Evolutionary conservation across 2,113 vertebrate genomes (phyloP).

Genomic region (Sceloporus tristichus): DNA sequence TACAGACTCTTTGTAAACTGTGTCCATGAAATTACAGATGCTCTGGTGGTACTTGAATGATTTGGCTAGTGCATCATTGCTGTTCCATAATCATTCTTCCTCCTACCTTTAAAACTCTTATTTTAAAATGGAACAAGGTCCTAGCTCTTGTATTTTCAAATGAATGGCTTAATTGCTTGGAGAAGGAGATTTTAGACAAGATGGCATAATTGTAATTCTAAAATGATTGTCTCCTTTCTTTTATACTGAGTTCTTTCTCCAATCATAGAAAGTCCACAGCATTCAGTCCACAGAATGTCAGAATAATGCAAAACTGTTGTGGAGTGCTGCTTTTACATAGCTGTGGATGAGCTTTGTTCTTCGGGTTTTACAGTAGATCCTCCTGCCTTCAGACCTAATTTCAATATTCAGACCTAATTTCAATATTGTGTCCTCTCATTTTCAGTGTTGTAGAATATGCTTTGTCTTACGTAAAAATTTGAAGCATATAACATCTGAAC

Average conservation of each 20-base stretch:
- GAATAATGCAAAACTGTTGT: neutral
- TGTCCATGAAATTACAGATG: neutral
- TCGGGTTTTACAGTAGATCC: neutral
- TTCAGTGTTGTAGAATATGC: neutral
- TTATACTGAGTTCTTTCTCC: neutral
- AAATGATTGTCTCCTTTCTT: neutral
- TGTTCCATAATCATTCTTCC: neutral
- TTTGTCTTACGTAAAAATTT: neutral
- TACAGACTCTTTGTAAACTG: neutral
- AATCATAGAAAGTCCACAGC: neutral
- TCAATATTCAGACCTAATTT: neutral
- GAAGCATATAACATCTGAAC: neutral
- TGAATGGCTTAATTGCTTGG: neutral
- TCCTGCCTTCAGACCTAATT: neutral
- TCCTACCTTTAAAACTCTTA: neutral
- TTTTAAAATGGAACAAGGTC: neutral
- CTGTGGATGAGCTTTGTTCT: neutral
- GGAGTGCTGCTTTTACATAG: neutral
- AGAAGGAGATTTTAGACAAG: neutral
- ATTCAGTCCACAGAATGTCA: neutral
- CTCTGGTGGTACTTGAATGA: neutral
- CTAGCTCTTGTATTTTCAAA: neutral
- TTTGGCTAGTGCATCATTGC: neutral
- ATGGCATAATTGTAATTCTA: neutral
- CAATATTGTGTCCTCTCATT: neutral